Conservation (phyloP, 2,888 invertebrate genomes). For the Molanna angustata region DNA sequence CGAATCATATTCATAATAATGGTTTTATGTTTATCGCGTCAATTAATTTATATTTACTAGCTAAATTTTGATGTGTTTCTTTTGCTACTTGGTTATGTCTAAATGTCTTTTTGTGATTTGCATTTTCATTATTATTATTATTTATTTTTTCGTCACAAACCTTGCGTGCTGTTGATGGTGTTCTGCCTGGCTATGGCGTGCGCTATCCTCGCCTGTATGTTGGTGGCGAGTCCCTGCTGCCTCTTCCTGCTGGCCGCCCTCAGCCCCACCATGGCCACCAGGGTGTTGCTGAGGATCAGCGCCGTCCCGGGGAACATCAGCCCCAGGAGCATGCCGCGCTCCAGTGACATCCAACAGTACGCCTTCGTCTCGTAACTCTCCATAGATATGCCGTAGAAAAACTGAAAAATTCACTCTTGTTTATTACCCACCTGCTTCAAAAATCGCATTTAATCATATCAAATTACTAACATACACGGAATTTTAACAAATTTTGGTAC, state of each 20-base stretch:
- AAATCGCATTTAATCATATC: too few species aligned
- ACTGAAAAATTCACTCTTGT: constrained; percentile 42
- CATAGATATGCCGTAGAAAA: constrained; percentile 65
- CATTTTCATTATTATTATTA: too few species aligned
- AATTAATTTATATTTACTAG: too few species aligned
- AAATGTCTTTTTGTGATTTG: too few species aligned
- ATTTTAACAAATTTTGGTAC: too few species aligned
- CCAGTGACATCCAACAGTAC: constrained; percentile 76
- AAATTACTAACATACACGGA: too few species aligned
- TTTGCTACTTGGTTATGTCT: too few species aligned
- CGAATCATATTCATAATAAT: too few species aligned
- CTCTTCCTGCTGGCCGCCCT: constrained; percentile 51
- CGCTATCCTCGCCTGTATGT: constrained; percentile 40
- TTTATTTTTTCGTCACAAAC: neutral
- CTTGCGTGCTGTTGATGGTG: neutral
- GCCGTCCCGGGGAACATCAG: constrained; percentile 71
- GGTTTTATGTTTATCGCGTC: too few species aligned
- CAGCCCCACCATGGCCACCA: constrained; percentile 57
- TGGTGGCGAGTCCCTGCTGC: constrained; percentile 48
- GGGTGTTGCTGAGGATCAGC: constrained; percentile 62
- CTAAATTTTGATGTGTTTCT: too few species aligned
- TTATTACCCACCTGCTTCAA: too few species aligned
- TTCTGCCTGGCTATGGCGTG: constrained; percentile 4
- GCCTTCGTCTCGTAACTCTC: constrained; percentile 69
- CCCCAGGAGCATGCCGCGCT: constrained; percentile 72